phyloP scores from a whole-genome alignment of 2,113 vertebrate species.

The Cheirogaleus medius region DNA sequence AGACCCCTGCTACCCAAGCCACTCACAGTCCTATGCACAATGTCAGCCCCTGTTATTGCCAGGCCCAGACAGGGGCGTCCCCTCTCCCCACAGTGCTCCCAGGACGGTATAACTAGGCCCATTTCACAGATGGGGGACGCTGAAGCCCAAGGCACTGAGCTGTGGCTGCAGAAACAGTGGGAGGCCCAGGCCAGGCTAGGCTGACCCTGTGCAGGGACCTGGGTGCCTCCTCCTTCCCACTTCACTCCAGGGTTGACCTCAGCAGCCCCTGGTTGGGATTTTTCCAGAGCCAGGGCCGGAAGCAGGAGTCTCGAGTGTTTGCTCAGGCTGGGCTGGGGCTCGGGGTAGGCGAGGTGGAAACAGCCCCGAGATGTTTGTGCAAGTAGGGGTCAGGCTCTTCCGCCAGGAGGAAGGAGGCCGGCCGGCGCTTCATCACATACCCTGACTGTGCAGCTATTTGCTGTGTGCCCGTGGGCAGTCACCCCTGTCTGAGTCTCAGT shows the following conservation, averaged over 20 bases:
- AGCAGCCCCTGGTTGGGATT: background rate
- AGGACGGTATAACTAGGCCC: no score
- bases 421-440: background rate
- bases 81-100: background rate
- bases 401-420: background rate
- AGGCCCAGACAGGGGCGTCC: background rate
- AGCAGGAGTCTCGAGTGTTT: slow-evolving; percentile 62
- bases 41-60: accelerated
- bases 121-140: no score
- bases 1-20: background rate
- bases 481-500: background rate
- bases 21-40: no score
- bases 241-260: no score
- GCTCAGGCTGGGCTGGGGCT: slow-evolving; percentile 71
- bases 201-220: no score
- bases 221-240: no score
- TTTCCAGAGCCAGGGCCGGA: slow-evolving; percentile 61
- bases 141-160: no score
- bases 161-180: no score
- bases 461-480: background rate
- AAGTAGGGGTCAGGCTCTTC: background rate
- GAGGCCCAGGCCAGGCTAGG: no score
- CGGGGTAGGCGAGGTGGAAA: slow-evolving; percentile 56
- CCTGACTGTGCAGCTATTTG: background rate
- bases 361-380: background rate